A percentile compares a stretch with the other conserved stretches of the same genome.
These are phyloP conservation scores for Zele albiditarsus DNA, from an alignment of 2,888 invertebrate genomes.

Conservation along the genomic window DNA sequence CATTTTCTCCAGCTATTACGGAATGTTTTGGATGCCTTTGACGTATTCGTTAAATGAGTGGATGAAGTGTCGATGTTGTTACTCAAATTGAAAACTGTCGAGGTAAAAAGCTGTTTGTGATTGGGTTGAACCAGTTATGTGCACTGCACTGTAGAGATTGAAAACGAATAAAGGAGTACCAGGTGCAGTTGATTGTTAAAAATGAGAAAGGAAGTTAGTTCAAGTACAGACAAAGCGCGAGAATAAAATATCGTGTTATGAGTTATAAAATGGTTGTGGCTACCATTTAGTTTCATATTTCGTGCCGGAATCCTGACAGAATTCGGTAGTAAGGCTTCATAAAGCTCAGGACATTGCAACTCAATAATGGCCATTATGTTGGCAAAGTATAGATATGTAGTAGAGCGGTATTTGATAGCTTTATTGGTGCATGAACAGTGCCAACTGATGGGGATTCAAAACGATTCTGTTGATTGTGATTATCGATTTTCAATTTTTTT, in stretches of 20 bases:
- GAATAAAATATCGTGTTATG: neutral
- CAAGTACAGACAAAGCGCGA: neutral
- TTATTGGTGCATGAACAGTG: neutral
- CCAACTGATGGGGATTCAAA: neutral
- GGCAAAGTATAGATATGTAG: too few relatives aligned
- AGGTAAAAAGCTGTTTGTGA: conserved; percentile 14
- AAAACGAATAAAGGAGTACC: neutral
- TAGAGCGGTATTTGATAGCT: neutral
- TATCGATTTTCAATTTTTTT: too few relatives aligned
- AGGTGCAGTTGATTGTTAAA: neutral
- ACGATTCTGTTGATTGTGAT: too few relatives aligned
- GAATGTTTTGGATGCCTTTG: too few relatives aligned
- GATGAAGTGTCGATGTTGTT: too few relatives aligned
- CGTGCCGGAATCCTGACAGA: neutral
- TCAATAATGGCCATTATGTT: conserved; percentile 46
- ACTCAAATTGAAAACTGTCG: too few relatives aligned
- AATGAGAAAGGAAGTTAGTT: too few relatives aligned
- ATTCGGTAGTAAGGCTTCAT: conserved; percentile 27
- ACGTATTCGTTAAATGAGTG: too few relatives aligned
- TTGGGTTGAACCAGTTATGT: conserved; percentile 13
- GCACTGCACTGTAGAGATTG: conserved; percentile 8
- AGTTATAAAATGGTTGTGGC: conserved; percentile 26
- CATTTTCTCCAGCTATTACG: too few relatives aligned
- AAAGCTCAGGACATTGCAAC: conserved; percentile 44
- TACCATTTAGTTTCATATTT: conserved; percentile 20